Conservation (phyloP, 2,797 vertebrate species). For the Phoebastria nigripes region DNA sequence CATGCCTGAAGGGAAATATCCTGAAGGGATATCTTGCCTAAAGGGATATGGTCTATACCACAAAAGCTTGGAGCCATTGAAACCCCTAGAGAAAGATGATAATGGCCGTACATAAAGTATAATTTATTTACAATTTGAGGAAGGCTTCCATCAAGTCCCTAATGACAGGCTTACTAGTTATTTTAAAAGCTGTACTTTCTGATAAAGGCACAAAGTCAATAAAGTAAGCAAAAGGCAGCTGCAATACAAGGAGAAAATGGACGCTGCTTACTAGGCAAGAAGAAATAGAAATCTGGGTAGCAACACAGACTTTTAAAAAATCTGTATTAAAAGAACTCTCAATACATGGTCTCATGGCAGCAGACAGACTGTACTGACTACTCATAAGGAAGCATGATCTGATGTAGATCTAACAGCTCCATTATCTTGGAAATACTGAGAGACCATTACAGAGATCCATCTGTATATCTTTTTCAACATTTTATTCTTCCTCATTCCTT, state of each 20-base stretch:
- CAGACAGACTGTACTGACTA: not conserved
- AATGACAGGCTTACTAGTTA: constrained; percentile 45
- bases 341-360: not conserved
- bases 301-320: not conserved
- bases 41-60: constrained; percentile 49
- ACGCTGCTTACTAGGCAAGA: not conserved
- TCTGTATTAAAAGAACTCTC: not conserved
- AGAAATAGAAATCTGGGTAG: not conserved
- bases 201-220: constrained; percentile 49
- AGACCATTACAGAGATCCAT: not conserved
- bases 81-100: constrained; percentile 59
- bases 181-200: constrained; percentile 52
- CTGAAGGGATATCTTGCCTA: constrained; percentile 63
- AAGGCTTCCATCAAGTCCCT: constrained; percentile 58
- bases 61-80: constrained; percentile 53
- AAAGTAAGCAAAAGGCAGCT: constrained; percentile 4
- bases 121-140: constrained; percentile 69
- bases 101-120: constrained; percentile 60
- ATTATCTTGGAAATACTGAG: not conserved
- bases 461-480: not conserved
- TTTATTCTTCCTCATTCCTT: not conserved
- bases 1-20: constrained; percentile 61
- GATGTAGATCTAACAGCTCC: not conserved
- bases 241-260: not conserved
- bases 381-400: not conserved